phyloP scores from a whole-genome alignment of 2,113 vertebrate species.

The Myrmecobius fasciatus region DNA sequence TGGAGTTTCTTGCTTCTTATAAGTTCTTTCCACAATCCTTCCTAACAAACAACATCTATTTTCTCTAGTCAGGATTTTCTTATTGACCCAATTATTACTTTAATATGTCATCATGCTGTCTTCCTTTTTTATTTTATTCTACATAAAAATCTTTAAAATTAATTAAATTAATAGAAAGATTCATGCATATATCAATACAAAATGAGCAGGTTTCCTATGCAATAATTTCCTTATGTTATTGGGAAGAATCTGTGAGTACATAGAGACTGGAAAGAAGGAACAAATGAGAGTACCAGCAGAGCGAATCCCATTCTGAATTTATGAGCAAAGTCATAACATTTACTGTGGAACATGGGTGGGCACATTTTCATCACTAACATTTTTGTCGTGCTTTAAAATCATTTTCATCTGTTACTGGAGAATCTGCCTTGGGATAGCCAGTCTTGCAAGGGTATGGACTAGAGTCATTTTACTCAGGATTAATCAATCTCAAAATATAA shows the following conservation, averaged over 20 bases:
- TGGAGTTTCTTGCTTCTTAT: conserved; percentile 29
- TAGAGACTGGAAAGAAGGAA: conserved; percentile 30
- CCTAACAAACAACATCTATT: conserved; percentile 27
- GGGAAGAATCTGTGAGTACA: conserved; percentile 10
- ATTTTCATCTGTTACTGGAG: conserved; percentile 6
- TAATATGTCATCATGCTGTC: conserved; percentile 37
- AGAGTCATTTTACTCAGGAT: conserved; percentile 26
- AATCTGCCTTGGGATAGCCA: conserved; percentile 33
- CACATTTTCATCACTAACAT: conserved; percentile 33
- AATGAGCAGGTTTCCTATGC: conserved; percentile 26
- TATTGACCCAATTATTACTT: conserved; percentile 43
- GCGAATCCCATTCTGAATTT: neutral
- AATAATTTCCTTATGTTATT: conserved; percentile 19
- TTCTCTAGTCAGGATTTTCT: conserved; percentile 17
- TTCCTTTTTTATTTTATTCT: conserved; percentile 50
- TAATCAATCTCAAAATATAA: conserved; percentile 46
- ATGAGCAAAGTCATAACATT: conserved; percentile 6
- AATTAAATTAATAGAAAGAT: conserved; percentile 26
- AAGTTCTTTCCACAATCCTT: conserved; percentile 35
- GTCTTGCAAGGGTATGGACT: neutral
- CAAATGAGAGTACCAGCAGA: conserved; percentile 9
- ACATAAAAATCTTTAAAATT: conserved; percentile 38
- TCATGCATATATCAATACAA: conserved; percentile 29
- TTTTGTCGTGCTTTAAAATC: conserved; percentile 30
- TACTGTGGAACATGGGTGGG: conserved; percentile 9